These are phyloP conservation scores for Chymomyza amoena DNA, from an alignment of 2,888 invertebrate genomes.

Conservation along the genomic window DNA sequence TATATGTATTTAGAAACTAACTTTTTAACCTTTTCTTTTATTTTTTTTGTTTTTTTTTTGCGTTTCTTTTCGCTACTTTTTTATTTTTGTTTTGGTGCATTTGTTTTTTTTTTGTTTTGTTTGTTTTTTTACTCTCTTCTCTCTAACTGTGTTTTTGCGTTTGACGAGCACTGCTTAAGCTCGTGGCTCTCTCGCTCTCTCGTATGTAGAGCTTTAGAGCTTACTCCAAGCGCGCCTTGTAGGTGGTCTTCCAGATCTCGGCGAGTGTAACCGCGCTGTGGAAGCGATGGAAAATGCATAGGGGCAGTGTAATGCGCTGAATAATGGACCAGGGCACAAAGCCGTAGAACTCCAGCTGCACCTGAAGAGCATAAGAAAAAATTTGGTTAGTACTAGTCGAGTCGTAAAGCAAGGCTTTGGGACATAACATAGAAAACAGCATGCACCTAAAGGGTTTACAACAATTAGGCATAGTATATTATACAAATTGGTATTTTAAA, in stretches of 20 bases:
- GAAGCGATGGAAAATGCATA: constrained; percentile 98
- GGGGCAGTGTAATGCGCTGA: constrained; percentile 93
- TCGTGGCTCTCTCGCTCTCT: background rate
- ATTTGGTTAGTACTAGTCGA: background rate
- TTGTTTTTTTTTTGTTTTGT: constrained; percentile 36
- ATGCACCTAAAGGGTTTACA: constrained; percentile 7
- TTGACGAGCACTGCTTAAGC: background rate
- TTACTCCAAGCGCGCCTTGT: constrained; percentile 94
- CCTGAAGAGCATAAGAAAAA: constrained; percentile 76
- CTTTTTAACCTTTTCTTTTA: constrained; percentile 47
- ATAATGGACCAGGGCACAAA: constrained; percentile 95
- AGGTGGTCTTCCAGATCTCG: constrained; percentile 97
- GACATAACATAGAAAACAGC: constrained; percentile 9
- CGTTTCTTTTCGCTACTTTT: constrained; percentile 38
- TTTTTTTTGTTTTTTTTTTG: constrained; percentile 30
- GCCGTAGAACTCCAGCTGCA: constrained; percentile 94
- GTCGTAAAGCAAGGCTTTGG: background rate
- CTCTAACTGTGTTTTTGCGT: background rate
- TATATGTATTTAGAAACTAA: constrained; percentile 66
- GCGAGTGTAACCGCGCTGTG: constrained; percentile 96
- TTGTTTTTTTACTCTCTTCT: background rate
- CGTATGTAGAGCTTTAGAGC: constrained; percentile 77
- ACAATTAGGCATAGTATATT: background rate
- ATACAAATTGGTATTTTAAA: background rate
- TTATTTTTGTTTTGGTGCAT: constrained; percentile 50